Conservation (phyloP, 2,888 invertebrate species). For the Xestia ashworthii region DNA sequence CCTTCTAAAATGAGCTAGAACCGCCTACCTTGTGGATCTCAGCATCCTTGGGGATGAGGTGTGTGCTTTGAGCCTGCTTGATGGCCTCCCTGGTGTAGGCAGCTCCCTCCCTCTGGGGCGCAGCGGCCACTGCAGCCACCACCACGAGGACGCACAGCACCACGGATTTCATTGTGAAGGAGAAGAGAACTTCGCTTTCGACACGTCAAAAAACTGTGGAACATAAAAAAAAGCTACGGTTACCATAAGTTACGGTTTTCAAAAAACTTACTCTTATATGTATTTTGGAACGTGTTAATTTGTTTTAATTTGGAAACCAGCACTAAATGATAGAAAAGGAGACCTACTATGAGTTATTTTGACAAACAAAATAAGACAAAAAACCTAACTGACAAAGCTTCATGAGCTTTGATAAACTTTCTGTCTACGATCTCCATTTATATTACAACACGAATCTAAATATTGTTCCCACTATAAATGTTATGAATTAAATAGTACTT, state of each 20-base stretch:
- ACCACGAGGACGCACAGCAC: constrained; percentile 85
- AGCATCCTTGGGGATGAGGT: constrained; percentile 96
- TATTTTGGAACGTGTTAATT: not conserved
- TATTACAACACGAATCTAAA: not conserved
- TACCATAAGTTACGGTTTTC: not conserved
- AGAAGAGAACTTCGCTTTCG: constrained; percentile 58
- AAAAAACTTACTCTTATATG: not conserved
- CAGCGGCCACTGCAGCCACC: constrained; percentile 89
- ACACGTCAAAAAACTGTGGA: constrained; percentile 51
- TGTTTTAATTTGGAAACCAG: not conserved
- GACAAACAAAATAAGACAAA: not conserved
- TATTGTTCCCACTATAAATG: not conserved
- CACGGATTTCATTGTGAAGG: constrained; percentile 80
- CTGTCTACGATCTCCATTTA: not conserved
- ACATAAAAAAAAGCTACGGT: not conserved
- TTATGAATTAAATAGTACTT: constrained; percentile 11
- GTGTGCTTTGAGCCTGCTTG: constrained; percentile 96
- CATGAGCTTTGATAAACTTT: not conserved
- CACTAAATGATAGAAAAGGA: not conserved
- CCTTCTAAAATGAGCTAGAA: not conserved
- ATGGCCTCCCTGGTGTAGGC: constrained; percentile 96
- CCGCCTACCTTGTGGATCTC: constrained; percentile 94
- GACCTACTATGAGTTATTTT: not conserved
- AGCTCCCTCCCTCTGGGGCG: constrained; percentile 95
- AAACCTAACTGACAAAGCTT: not conserved